Evolutionary conservation across 1,140 invertebrate species (phyloP).

Genomic region (Macrosteles quadrilineatus): DNA sequence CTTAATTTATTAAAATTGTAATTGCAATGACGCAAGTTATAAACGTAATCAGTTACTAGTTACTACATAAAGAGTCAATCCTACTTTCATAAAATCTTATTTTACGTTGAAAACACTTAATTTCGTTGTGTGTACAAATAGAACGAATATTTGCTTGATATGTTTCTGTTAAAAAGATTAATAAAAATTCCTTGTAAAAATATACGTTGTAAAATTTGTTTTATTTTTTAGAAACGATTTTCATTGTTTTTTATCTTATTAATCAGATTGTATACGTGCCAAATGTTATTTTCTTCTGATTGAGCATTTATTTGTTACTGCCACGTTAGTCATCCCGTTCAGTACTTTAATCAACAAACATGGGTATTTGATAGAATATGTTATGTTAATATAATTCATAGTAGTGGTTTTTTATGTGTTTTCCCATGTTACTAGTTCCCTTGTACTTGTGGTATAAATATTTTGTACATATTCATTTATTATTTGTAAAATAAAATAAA

Average conservation of each 20-base stretch:
- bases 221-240: too few relatives aligned
- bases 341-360: not conserved
- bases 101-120: too few relatives aligned
- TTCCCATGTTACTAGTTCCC: not conserved
- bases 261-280: not conserved
- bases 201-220: too few relatives aligned
- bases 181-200: too few relatives aligned
- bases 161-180: too few relatives aligned
- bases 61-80: too few relatives aligned
- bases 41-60: too few relatives aligned
- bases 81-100: too few relatives aligned
- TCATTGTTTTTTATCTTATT: not conserved
- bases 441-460: constrained; percentile 9
- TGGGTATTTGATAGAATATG: not conserved
- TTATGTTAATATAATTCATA: not conserved
- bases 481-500: constrained; percentile 16
- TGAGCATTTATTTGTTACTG: not conserved
- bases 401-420: not conserved
- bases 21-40: too few relatives aligned
- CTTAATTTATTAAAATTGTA: too few relatives aligned
- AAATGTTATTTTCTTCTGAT: not conserved
- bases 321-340: not conserved
- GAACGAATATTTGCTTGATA: too few relatives aligned
- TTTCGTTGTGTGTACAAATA: too few relatives aligned
- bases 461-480: constrained; percentile 11